Evolutionary conservation across 2,888 invertebrate species (phyloP).

Genomic region (Portevinia maculata): DNA sequence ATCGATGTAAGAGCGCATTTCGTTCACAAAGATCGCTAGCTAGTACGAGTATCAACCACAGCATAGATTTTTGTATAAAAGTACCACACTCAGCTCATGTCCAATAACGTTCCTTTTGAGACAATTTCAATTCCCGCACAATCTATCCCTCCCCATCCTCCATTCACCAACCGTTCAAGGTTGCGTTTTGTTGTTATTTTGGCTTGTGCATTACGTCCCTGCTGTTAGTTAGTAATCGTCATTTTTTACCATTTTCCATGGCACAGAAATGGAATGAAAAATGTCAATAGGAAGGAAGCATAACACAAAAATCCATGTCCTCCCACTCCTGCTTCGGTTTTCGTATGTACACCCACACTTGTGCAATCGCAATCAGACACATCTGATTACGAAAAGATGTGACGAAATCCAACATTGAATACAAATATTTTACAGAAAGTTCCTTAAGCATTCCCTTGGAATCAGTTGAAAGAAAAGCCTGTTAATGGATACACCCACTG

Average conservation of each 20-base stretch:
- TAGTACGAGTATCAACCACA: constrained; percentile 19
- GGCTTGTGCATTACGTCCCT: constrained; percentile 53
- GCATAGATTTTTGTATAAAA: constrained; percentile 58
- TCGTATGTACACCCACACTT: background rate
- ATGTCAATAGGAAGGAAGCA: constrained; percentile 40
- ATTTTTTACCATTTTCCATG: constrained; percentile 55
- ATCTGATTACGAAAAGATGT: constrained; percentile 56
- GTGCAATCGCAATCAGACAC: constrained; percentile 7
- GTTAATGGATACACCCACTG: constrained; percentile 52
- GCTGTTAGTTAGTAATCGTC: constrained; percentile 63
- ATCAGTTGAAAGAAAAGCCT: constrained; percentile 46
- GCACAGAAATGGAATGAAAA: constrained; percentile 52
- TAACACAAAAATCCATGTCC: constrained; percentile 24
- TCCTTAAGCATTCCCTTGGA: constrained; percentile 39
- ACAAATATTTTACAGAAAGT: constrained; percentile 35
- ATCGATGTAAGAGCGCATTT: constrained; percentile 45
- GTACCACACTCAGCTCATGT: constrained; percentile 50
- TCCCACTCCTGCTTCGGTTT: background rate
- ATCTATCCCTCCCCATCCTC: constrained; percentile 34
- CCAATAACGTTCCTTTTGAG: constrained; percentile 68
- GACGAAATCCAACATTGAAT: constrained; percentile 54
- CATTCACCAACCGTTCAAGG: background rate
- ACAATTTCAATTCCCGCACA: constrained; percentile 58
- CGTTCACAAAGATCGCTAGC: constrained; percentile 1
- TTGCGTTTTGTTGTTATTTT: constrained; percentile 33